Conservation (phyloP, 2,113 vertebrate species). For the Gila orcuttii region DNA sequence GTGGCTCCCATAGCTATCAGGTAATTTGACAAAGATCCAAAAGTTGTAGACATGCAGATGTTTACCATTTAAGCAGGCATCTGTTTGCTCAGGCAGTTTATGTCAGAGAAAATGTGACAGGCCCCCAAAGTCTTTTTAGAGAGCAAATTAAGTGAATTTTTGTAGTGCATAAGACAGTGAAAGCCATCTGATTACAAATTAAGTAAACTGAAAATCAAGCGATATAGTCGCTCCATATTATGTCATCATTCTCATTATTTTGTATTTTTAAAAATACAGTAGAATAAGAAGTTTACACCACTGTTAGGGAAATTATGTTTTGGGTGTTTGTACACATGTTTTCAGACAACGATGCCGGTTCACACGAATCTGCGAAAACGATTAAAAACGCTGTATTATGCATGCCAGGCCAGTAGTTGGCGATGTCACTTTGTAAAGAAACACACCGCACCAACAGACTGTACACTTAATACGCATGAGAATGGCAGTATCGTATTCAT, state of each 20-base stretch:
- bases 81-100: slow-evolving; percentile 79
- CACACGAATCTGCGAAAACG: too few relatives aligned
- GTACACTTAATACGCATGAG: too few relatives aligned
- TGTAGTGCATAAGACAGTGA: slow-evolving; percentile 69
- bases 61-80: slow-evolving; percentile 78
- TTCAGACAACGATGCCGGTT: too few relatives aligned
- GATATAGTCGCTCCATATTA: background rate
- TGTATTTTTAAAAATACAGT: background rate
- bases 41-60: slow-evolving; percentile 80
- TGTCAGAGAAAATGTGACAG: slow-evolving; percentile 75
- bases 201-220: too few relatives aligned
- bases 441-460: too few relatives aligned
- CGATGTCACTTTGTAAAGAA: too few relatives aligned
- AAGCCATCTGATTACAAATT: slow-evolving; percentile 72
- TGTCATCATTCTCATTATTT: background rate
- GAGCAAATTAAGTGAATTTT: slow-evolving; percentile 70
- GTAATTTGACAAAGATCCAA: slow-evolving; percentile 78
- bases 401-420: too few relatives aligned
- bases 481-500: too few relatives aligned
- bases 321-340: too few relatives aligned
- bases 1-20: slow-evolving; percentile 74
- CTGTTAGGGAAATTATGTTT: background rate
- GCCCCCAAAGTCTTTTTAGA: slow-evolving; percentile 76
- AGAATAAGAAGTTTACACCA: background rate
- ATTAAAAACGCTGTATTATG: too few relatives aligned